Percentiles rank a stretch among this genome's conserved stretches.
Evolutionary conservation across 2,888 invertebrate species (phyloP).

Genomic region (Dolomedes plantarius): DNA sequence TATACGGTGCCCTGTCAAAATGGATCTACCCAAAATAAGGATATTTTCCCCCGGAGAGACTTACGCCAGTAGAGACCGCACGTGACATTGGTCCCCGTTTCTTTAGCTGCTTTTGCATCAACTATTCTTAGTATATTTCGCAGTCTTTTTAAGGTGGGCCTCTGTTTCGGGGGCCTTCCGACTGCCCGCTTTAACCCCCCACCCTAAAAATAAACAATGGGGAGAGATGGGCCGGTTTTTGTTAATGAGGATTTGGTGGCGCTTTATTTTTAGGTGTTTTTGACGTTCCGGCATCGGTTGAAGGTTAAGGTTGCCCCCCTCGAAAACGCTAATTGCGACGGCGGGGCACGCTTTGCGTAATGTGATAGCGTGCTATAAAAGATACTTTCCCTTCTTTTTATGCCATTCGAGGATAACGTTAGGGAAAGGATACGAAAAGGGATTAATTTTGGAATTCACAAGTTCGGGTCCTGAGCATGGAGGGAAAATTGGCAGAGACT

Average conservation of each 20-base stretch:
- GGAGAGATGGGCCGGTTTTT: constrained; percentile 29
- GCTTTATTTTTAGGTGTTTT: constrained; percentile 59
- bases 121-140: constrained; percentile 55
- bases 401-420: neutral
- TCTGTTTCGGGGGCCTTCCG: neutral
- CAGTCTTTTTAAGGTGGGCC: constrained; percentile 38
- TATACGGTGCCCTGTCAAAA: too few species aligned
- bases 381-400: neutral
- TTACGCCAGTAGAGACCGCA: constrained; percentile 30
- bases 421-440: neutral
- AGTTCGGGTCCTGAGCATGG: neutral
- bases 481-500: too few species aligned
- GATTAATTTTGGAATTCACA: neutral
- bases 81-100: constrained; percentile 3
- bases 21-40: too few species aligned
- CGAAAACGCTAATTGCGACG: constrained; percentile 6
- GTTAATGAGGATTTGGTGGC: constrained; percentile 61
- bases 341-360: neutral
- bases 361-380: constrained; percentile 9
- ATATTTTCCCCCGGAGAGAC: too few species aligned
- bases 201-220: constrained; percentile 68
- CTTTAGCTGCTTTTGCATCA: constrained; percentile 46
- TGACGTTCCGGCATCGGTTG: constrained; percentile 18
- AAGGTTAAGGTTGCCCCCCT: constrained; percentile 61
- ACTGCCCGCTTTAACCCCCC: constrained; percentile 26